phyloP scores from a whole-genome alignment of 2,888 invertebrate genomes.

The Catocala fraxini region DNA sequence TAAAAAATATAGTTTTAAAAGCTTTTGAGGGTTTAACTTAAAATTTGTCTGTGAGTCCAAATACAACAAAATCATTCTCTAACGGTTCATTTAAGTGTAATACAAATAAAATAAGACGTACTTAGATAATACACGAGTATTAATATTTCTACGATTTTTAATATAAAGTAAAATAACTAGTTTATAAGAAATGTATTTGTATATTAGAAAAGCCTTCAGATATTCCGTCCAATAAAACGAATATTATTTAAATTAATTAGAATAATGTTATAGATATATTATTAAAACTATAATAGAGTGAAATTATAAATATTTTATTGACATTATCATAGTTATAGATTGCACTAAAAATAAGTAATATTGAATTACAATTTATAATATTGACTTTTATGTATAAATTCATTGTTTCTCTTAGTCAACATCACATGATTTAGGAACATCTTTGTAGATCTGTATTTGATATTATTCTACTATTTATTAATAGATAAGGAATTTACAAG shows the following conservation, averaged over 20 bases:
- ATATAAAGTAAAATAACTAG: background rate
- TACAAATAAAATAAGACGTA: no score
- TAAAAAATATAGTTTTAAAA: no score
- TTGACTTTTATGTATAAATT: slow-evolving; percentile 11
- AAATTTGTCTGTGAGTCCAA: no score
- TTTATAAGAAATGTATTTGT: slow-evolving; percentile 42
- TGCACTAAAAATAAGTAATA: no score
- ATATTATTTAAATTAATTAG: slow-evolving; percentile 27
- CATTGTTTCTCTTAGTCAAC: slow-evolving; percentile 2
- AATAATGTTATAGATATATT: background rate
- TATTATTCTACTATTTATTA: slow-evolving; percentile 9
- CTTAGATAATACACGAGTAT: no score
- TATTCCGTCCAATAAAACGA: slow-evolving; percentile 73
- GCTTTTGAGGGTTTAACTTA: no score
- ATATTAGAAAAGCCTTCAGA: slow-evolving; percentile 70
- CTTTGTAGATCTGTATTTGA: slow-evolving; percentile 12
- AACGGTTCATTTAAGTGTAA: no score
- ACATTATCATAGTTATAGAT: no score
- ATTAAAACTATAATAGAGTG: no score
- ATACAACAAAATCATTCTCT: no score
- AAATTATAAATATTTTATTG: no score
- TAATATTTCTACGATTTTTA: no score
- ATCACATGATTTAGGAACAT: slow-evolving; percentile 9
- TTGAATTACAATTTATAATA: background rate
- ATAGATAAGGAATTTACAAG: slow-evolving; percentile 4